Conservation (phyloP, 2,888 invertebrate species). For the Scaeva pyrastri region DNA sequence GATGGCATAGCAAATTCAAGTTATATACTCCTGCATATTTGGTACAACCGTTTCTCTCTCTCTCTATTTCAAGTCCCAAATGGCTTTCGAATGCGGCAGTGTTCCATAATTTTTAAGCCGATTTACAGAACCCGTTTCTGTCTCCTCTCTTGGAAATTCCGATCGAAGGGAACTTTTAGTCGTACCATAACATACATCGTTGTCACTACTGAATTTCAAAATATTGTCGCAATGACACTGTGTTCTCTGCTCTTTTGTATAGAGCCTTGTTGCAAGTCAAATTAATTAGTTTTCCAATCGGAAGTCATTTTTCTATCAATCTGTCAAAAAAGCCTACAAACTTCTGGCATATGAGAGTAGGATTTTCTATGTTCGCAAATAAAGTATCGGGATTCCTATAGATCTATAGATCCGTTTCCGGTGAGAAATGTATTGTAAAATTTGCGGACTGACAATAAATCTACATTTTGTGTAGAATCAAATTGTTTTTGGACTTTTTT, state of each 20-base stretch:
- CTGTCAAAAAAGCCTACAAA: constrained; percentile 11
- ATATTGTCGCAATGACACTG: constrained; percentile 49
- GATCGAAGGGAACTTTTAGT: not conserved
- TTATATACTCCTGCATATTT: not conserved
- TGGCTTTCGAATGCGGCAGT: constrained; percentile 52
- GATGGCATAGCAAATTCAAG: constrained; percentile 23
- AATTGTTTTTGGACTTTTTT: not conserved
- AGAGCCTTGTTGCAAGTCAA: constrained; percentile 38
- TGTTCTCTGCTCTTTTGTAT: not conserved
- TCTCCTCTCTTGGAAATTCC: not conserved
- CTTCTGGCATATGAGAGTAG: too few relatives aligned
- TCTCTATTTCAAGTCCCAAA: constrained; percentile 17
- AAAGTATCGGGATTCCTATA: too few relatives aligned
- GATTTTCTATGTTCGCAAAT: not conserved
- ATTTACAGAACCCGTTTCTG: constrained; percentile 38
- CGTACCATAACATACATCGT: not conserved
- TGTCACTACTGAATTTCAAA: constrained; percentile 47
- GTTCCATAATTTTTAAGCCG: constrained; percentile 59
- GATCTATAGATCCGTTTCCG: not conserved
- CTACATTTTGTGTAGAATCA: not conserved
- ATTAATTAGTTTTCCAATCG: constrained; percentile 60
- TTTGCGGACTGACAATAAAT: not conserved
- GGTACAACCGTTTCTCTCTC: constrained; percentile 1
- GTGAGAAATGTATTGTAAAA: not conserved
- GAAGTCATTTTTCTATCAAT: constrained; percentile 53